These are phyloP conservation scores for Papilio elwesi DNA, from an alignment of 2,888 invertebrate genomes.

Conservation along the genomic window DNA sequence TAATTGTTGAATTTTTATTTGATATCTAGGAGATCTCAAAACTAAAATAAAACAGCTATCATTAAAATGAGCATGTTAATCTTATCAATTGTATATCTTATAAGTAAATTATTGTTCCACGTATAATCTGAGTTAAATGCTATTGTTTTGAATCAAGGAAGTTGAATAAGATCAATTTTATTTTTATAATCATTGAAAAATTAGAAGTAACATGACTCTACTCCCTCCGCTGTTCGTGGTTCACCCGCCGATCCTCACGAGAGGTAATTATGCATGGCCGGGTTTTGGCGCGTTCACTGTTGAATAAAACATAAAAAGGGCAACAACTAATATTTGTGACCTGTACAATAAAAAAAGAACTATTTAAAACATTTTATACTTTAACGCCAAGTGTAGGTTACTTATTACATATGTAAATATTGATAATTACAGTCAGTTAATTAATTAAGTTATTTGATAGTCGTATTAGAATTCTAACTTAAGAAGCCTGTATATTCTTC, in stretches of 20 bases:
- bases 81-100: too few relatives aligned
- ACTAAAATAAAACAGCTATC: too few relatives aligned
- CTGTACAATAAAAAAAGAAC: constrained; percentile 46
- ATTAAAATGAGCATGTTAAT: too few relatives aligned
- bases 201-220: constrained; percentile 52
- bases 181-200: constrained; percentile 17
- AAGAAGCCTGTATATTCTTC: too few relatives aligned
- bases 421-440: too few relatives aligned
- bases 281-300: constrained; percentile 79
- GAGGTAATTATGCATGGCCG: constrained; percentile 83
- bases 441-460: too few relatives aligned
- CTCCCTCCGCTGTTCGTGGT: constrained; percentile 51
- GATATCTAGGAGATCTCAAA: too few relatives aligned
- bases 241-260: constrained; percentile 68
- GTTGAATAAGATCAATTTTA: not conserved
- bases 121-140: too few relatives aligned
- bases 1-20: not conserved
- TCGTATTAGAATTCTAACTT: too few relatives aligned
- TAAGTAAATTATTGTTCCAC: too few relatives aligned
- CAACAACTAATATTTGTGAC: constrained; percentile 76
- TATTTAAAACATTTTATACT: constrained; percentile 9
- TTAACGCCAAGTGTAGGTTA: not conserved
- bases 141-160: too few relatives aligned
- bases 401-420: not conserved
- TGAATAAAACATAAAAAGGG: constrained; percentile 80